Base-by-base conservation (phyloP, 2,113 vertebrate genomes). In the Albula goreensis region DNA sequence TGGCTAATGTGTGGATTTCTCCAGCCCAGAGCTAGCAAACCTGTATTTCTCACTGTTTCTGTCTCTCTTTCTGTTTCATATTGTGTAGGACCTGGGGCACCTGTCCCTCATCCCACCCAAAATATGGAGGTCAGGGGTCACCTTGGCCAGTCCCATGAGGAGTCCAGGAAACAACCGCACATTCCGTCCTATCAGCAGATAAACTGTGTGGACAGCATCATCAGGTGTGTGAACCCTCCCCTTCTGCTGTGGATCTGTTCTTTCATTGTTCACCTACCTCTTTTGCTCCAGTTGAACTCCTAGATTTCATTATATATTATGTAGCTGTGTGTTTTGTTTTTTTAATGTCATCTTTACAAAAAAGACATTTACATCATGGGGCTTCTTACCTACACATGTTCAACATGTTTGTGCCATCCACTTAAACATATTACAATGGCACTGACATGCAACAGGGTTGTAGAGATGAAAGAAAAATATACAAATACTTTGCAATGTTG, bases 121-220 rank as follows among this genome's bases (percentile, higher is more conserved):
- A 94, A 91, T 10, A 84, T 87, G 8, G 89, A 90, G 50, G 70
- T 91, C 52, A 85, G 90, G 88, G 92, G 91, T 80, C 89, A 85
- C 51, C 66, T 85, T 41, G 50, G 25, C 0, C 19, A 81, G 7
- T 89, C 94, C 50, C 89, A 84, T 3, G 92, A 94, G 48, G 92
- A 92, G 15, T 88, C 92, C 84, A 93, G 94, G 88, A 96, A 91
- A 85, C 93, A 92, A 86, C 85, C 92, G 0, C 93, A 31, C 83
- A 88, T 96, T 93, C 96, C 96, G 13, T 97, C 97, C 11, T 98
- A 98, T 89, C 98, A 98, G 91, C 97, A 98, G 86, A 97, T 98
- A 86, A 97, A 97, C 91, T 98, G 96, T 91, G 96, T 97, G 63
- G 96, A 98, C 86, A 97, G 96, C 88, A 97, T 98, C 89, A 96